phyloP scores from a whole-genome alignment of 2,113 vertebrate species.

The Plestiodon gilberti region DNA sequence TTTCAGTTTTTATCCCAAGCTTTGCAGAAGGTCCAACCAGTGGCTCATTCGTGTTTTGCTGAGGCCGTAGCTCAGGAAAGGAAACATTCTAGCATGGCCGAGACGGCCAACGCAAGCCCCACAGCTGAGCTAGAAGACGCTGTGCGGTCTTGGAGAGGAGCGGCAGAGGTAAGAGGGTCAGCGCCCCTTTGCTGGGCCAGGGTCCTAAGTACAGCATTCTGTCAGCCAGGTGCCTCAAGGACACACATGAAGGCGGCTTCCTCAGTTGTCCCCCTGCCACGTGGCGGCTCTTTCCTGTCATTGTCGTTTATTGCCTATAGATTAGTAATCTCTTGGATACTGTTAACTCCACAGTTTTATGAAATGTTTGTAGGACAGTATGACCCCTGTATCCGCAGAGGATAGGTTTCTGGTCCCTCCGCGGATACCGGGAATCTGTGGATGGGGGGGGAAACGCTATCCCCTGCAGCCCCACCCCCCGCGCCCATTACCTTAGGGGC shows the following conservation, averaged over 20 bases:
- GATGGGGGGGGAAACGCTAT: too few species aligned
- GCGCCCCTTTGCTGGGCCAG: not conserved
- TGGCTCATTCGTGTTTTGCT: slow-evolving; percentile 93
- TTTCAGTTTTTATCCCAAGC: slow-evolving; percentile 98
- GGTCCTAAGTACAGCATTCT: not conserved
- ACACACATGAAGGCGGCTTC: not conserved
- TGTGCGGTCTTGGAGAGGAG: slow-evolving; percentile 91
- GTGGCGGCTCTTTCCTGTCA: not conserved
- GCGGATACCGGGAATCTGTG: too few species aligned
- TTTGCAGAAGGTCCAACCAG: slow-evolving; percentile 95
- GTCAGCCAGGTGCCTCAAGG: not conserved
- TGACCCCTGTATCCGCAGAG: too few species aligned
- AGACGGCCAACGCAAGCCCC: slow-evolving; percentile 75
- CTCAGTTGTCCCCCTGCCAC: too few species aligned
- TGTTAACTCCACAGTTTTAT: not conserved
- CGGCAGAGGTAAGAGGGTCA: slow-evolving; percentile 85
- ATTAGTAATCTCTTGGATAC: not conserved
- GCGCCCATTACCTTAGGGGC: too few species aligned
- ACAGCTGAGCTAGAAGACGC: slow-evolving; percentile 92
- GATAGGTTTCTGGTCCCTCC: too few species aligned
- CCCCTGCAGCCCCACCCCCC: too few species aligned
- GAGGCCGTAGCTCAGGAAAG: slow-evolving; percentile 93
- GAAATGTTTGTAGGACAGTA: too few species aligned
- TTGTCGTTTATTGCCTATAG: not conserved
- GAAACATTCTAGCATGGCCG: slow-evolving; percentile 68